These are phyloP conservation scores for Molorchus minor DNA, from an alignment of 2,888 invertebrate species.

Conservation along the genomic window DNA sequence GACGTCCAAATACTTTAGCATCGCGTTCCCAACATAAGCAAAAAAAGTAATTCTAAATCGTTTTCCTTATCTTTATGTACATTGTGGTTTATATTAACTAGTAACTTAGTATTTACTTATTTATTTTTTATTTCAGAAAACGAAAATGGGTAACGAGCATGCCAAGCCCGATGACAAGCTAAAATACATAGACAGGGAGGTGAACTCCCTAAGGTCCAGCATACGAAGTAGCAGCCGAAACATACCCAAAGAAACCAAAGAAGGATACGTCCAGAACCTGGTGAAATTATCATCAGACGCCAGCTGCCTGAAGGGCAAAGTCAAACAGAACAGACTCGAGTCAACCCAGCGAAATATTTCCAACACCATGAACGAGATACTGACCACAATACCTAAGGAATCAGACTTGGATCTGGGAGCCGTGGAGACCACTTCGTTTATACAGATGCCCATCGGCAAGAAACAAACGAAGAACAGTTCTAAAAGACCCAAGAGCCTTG, in stretches of 20 bases:
- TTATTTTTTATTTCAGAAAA: constrained; percentile 24
- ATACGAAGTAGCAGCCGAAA: constrained; percentile 34
- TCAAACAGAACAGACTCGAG: constrained; percentile 40
- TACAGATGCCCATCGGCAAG: constrained; percentile 35
- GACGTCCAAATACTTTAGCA: too few relatives aligned
- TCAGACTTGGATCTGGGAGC: constrained; percentile 35
- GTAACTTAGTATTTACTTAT: too few relatives aligned
- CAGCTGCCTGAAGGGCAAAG: constrained; percentile 38
- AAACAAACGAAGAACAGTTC: constrained; percentile 25
- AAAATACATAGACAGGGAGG: constrained; percentile 40
- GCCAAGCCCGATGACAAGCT: constrained; percentile 40
- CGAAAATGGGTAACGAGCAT: constrained; percentile 41
- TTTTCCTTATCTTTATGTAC: too few relatives aligned
- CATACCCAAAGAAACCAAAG: constrained; percentile 33
- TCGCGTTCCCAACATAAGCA: too few relatives aligned
- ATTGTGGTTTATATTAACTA: too few relatives aligned
- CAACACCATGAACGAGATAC: constrained; percentile 41
- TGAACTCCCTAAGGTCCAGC: constrained; percentile 38
- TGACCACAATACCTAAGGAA: constrained; percentile 24
- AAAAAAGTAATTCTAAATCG: too few relatives aligned
- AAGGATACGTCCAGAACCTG: constrained; percentile 33
- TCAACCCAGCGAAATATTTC: constrained; percentile 41
- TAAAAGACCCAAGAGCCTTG: constrained; percentile 18
- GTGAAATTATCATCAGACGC: constrained; percentile 39
- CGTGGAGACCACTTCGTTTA: constrained; percentile 41